These are phyloP conservation scores for Drosophila anceps DNA, from an alignment of 2,888 invertebrate genomes.

Conservation along the genomic window DNA sequence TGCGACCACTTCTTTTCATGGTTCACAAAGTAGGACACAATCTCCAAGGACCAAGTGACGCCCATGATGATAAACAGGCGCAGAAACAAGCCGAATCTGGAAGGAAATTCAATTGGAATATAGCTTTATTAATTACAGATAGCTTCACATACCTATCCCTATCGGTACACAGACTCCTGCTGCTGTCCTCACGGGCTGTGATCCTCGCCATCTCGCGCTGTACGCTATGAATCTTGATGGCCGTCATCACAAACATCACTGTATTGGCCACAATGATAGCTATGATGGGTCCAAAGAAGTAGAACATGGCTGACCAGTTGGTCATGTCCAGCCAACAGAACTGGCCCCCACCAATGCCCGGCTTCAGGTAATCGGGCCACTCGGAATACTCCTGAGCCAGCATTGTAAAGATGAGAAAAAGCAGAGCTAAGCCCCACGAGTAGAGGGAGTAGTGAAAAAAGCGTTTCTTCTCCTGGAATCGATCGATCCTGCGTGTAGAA, in stretches of 20 bases:
- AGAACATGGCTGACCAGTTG: constrained; percentile 83
- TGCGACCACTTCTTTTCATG: constrained; percentile 78
- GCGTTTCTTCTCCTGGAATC: constrained; percentile 82
- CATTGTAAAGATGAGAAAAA: constrained; percentile 73
- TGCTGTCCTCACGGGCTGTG: constrained; percentile 83
- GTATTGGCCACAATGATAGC: constrained; percentile 82
- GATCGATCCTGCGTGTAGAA: constrained; percentile 80
- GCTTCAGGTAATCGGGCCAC: constrained; percentile 82
- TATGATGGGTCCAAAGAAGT: constrained; percentile 83
- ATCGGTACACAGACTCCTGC: constrained; percentile 82
- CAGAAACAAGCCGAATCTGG: constrained; percentile 91
- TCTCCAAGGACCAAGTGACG: constrained; percentile 93
- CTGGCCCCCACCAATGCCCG: constrained; percentile 86
- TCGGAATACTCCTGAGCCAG: constrained; percentile 78
- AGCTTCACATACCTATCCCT: constrained; percentile 81
- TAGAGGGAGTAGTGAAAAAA: constrained; percentile 83
- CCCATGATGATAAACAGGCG: constrained; percentile 95
- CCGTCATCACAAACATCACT: constrained; percentile 83
- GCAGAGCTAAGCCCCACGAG: constrained; percentile 82
- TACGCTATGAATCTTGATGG: constrained; percentile 83
- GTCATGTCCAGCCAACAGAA: constrained; percentile 87
- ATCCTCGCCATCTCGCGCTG: constrained; percentile 84
- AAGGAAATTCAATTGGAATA: neutral
- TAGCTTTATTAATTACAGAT: too few species aligned
- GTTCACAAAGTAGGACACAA: constrained; percentile 90